Conservation (phyloP, 2,113 vertebrate genomes). For the Saguinus imperator region DNA sequence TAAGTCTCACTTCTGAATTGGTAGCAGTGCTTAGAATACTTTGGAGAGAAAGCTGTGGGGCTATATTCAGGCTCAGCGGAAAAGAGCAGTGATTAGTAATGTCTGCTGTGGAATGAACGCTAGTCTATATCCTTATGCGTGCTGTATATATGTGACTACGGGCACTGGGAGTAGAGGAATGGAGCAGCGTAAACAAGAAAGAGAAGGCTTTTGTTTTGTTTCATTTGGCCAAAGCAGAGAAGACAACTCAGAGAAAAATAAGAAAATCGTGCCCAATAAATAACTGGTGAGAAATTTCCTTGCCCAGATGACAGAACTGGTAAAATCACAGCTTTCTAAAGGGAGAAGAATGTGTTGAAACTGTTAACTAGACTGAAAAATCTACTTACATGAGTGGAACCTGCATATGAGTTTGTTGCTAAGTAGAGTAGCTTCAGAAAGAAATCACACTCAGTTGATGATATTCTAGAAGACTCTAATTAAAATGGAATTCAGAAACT, state of each 20-base stretch:
- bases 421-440: background rate
- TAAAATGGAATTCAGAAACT: conserved; percentile 25
- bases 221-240: background rate
- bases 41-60: background rate
- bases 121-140: background rate
- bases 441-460: background rate
- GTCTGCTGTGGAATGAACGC: background rate
- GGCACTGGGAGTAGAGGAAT: background rate
- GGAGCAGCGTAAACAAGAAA: rapidly evolving
- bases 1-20: background rate
- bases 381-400: background rate
- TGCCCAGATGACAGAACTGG: background rate
- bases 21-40: background rate
- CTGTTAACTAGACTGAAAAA: conserved; percentile 34
- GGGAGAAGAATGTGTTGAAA: background rate
- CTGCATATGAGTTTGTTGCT: background rate
- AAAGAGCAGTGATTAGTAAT: background rate
- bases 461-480: conserved; percentile 27
- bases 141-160: background rate
- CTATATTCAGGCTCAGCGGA: background rate
- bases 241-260: background rate
- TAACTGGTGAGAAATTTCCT: conserved; percentile 35
- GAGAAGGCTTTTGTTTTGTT: background rate
- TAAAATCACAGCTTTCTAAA: conserved; percentile 34
- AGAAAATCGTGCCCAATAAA: background rate